phyloP scores from a whole-genome alignment of 2,797 vertebrate species.

The Hypotaenidia philippensis region DNA sequence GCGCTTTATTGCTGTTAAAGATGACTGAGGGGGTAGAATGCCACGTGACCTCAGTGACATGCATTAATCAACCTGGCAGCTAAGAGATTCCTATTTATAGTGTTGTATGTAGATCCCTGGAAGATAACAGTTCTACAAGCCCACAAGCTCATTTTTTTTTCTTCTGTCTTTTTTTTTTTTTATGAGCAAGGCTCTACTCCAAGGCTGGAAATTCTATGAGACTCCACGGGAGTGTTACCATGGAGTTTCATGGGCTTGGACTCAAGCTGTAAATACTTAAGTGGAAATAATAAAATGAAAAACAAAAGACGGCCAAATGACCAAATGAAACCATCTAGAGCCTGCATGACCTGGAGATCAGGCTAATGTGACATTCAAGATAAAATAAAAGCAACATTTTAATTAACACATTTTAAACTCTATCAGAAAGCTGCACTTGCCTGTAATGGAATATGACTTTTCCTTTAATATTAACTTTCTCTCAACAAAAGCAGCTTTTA shows the following conservation, averaged over 20 bases:
- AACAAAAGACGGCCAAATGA: slow-evolving; percentile 46
- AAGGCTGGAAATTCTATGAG: neutral
- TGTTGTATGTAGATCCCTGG: neutral
- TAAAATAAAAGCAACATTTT: slow-evolving; percentile 29
- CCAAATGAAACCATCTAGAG: slow-evolving; percentile 1
- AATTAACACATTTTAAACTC: slow-evolving; percentile 5
- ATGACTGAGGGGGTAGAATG: neutral
- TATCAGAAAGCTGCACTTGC: neutral
- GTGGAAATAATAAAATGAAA: slow-evolving; percentile 38
- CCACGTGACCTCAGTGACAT: neutral
- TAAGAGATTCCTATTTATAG: neutral
- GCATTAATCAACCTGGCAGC: slow-evolving; percentile 48
- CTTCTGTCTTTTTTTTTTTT: neutral
- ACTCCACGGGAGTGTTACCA: slow-evolving; percentile 28
- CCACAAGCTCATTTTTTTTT: neutral
- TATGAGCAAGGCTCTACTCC: neutral
- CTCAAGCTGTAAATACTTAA: slow-evolving; percentile 16
- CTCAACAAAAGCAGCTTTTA: slow-evolving; percentile 17
- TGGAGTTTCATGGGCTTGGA: slow-evolving; percentile 31
- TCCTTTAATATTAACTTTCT: neutral
- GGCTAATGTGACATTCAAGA: slow-evolving; percentile 13
- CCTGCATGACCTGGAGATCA: slow-evolving; percentile 6
- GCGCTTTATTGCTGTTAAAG: slow-evolving; percentile 38
- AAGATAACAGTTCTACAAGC: neutral
- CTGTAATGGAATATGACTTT: neutral